A percentile compares a stretch with the other conserved stretches of the same genome.
phyloP scores from a whole-genome alignment of 2,888 invertebrate species.

The Chouioia cunea region DNA sequence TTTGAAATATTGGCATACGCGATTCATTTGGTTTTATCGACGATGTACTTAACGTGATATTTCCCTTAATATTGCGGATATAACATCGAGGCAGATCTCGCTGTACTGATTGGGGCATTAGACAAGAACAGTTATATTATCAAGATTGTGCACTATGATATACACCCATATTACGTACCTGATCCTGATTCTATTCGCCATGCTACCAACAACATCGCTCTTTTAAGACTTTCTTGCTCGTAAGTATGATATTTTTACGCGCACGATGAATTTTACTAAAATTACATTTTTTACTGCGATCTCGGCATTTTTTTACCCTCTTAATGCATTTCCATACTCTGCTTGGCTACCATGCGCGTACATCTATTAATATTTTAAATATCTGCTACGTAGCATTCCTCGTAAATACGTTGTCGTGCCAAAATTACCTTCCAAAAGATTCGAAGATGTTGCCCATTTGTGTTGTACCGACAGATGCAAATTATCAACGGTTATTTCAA shows the following conservation, averaged over 20 bases:
- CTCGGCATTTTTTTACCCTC: constrained; percentile 1
- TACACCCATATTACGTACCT: constrained; percentile 52
- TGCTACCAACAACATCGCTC: constrained; percentile 50
- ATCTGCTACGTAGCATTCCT: constrained; percentile 47
- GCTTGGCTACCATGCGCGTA: too few species aligned
- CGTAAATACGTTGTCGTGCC: constrained; percentile 42
- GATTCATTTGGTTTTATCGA: neutral
- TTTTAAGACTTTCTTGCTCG: constrained; percentile 53
- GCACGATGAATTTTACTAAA: neutral
- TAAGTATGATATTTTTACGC: constrained; percentile 37
- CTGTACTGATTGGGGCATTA: constrained; percentile 50
- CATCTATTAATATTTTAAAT: too few species aligned
- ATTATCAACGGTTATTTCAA: constrained; percentile 31
- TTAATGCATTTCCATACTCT: neutral
- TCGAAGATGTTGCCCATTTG: constrained; percentile 52
- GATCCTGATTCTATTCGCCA: constrained; percentile 49
- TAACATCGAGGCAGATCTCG: constrained; percentile 49
- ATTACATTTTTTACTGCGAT: neutral
- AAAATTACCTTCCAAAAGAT: constrained; percentile 47
- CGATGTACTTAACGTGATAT: constrained; percentile 12
- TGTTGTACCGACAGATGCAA: constrained; percentile 53
- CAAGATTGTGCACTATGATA: constrained; percentile 50
- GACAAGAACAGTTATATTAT: constrained; percentile 49
- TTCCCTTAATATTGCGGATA: constrained; percentile 38
- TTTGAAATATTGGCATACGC: neutral